A percentile compares a stretch with the other conserved stretches of the same genome.
phyloP scores from a whole-genome alignment of 1,140 invertebrate species.

The Muscidifurax raptorellus region DNA sequence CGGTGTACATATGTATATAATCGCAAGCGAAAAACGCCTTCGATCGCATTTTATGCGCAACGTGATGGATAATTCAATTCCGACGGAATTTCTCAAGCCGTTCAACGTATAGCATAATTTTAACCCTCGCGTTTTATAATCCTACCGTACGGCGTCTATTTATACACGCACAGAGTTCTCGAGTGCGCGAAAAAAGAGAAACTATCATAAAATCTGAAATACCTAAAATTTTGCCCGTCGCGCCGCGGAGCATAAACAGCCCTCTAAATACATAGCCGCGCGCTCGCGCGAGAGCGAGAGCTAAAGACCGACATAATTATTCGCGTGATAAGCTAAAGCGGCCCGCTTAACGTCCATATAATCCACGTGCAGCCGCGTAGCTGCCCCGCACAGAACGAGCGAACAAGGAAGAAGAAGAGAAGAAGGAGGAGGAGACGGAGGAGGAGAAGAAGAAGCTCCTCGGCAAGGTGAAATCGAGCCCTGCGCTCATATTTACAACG shows the following conservation, averaged over 20 bases:
- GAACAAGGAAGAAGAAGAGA: neutral
- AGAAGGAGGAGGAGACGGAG: neutral
- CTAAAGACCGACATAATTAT: constrained; percentile 38
- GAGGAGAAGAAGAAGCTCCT: neutral
- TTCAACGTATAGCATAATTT: too few relatives aligned
- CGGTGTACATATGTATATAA: neutral
- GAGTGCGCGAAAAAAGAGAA: neutral
- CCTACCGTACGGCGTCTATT: too few relatives aligned
- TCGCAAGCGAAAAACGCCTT: neutral
- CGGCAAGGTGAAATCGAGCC: constrained; percentile 31
- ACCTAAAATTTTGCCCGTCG: too few relatives aligned
- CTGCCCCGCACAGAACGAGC: too few relatives aligned
- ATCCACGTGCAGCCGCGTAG: neutral
- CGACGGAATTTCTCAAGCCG: neutral
- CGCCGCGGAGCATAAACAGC: too few relatives aligned
- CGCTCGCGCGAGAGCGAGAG: neutral
- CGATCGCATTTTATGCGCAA: too few relatives aligned
- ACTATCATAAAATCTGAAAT: neutral
- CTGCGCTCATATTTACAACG: constrained; percentile 21
- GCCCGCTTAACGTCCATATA: neutral
- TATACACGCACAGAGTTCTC: too few relatives aligned
- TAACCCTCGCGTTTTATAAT: too few relatives aligned
- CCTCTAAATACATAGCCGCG: too few relatives aligned
- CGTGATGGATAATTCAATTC: neutral
- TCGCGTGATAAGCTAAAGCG: constrained; percentile 31